Evolutionary conservation across 1,140 invertebrate genomes (phyloP), one percentile per base, ranked within the genome.

Genomic region (Zaprionus inermis): DNA sequence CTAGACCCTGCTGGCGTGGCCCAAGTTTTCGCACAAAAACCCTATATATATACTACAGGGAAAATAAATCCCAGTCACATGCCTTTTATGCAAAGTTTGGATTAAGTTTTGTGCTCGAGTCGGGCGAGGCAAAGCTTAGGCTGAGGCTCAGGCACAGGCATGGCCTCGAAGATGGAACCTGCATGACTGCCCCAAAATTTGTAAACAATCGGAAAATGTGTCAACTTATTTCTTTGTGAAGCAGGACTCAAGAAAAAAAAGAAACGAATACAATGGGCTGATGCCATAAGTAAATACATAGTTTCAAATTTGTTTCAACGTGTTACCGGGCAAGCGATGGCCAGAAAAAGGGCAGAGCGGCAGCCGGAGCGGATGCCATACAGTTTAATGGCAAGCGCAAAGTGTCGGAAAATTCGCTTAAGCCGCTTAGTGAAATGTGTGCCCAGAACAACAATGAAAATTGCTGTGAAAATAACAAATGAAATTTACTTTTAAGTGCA

Each of bases 121-220:
- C 10, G 10, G 7, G 10, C 60, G 5, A 20, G 46, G 18, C 60
- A n/a, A 11, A 34, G 58, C 58, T 49, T 60, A 60, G 12, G 32
- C 30, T 10, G 46, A 24, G 49, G 6, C 32, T 22, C 22, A n/a
- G n/a, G n/a, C n/a, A n/a, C n/a, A n/a, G 22, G 5, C 22, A 7
- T 44, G 14, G 14, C 5, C 14, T n/a, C n/a, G 0, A 41, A 41
- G n/a, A 16, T 16, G 20, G 10, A 28, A 14, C 30, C 54, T 57
- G 64, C 36, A 67, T 67, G 80, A 78, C 79, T 89, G 70, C 77
- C 84, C 79, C 10, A 22, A 88, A 89, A 88, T 88, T 88, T 88
- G 83, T 88, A 88, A 88, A 88, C 83, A 88, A 88, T 88, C 83
- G 83, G 80, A 88, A 80, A 88, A 89, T 88, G 80, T 88, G 83